Base-by-base conservation (phyloP, 2,888 invertebrate species). In the Nomada fabriciana region DNA sequence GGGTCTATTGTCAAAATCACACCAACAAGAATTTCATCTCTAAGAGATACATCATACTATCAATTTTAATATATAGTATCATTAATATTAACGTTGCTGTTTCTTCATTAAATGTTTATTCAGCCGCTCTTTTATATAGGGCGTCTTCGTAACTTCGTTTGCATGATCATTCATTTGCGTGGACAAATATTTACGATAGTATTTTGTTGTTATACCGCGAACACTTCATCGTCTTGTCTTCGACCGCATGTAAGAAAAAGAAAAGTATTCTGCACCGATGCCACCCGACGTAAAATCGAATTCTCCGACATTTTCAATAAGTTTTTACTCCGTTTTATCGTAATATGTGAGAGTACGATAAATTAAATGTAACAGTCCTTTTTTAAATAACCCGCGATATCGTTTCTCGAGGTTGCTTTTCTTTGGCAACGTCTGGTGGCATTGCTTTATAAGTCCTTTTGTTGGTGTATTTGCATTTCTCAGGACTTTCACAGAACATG, bases 401-500 rank as follows among this genome's bases (percentile, higher is more conserved):
- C 69, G 57, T 67, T 7, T 47, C 29, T 53, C 18, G 18, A 60
- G 42, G 36, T 64, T 80, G 74, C 55, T 80, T 86, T 81, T 59
- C 55, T 29, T 53, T 63, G 43, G 50, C 53, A 73, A 79, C 87
- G 78, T 79, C 77, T 75, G 87, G 77, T 76, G 82, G 83, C 84
- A 79, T 81, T 70, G 42, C 75, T 73, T 70, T 43, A 23, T 25
- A 36, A 20, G 13, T 13, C 20, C 50, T 36, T 43, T 75, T 63
- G 79, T 64, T 80, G 67, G 81, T 83, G 63, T 80, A 79, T 87
- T 82, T 80, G 85, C 86, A 87, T 89, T 86, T 80, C 82, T 75
- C 57, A 63, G 75, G 82, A 63, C 69, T 65, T 82, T 88, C 82
- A 80, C 83, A 77, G 88, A 86, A 88, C 86, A 89, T 89, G 88